Evolutionary conservation across 2,888 invertebrate genomes (phyloP).

Genomic region (Chydorus sphaericus): DNA sequence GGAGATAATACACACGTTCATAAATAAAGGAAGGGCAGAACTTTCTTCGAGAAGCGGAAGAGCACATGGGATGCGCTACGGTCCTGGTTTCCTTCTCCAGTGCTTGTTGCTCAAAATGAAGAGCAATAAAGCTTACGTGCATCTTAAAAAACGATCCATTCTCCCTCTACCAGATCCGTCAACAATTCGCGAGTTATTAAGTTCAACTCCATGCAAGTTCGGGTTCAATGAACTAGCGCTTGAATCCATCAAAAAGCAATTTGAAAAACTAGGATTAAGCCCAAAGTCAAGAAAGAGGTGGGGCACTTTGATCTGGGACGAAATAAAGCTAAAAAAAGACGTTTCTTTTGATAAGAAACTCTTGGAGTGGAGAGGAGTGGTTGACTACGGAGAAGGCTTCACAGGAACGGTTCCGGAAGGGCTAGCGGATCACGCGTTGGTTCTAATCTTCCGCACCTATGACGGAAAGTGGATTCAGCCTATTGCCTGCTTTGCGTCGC

Average conservation of each 20-base stretch:
- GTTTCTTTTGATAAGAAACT: background rate
- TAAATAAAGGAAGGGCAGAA: background rate
- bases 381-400: background rate
- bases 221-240: background rate
- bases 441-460: constrained; percentile 22
- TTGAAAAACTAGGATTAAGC: background rate
- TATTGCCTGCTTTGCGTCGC: constrained; percentile 21
- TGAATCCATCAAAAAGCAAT: background rate
- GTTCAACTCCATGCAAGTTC: background rate
- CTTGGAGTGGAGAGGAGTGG: background rate
- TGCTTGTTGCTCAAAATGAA: background rate
- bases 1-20: background rate
- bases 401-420: background rate
- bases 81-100: background rate
- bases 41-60: background rate
- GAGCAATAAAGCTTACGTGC: background rate
- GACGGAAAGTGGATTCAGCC: constrained; percentile 21
- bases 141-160: background rate
- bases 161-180: background rate
- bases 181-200: background rate
- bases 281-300: background rate
- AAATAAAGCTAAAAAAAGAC: background rate
- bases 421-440: constrained; percentile 22
- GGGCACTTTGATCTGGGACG: background rate
- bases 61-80: background rate